Conservation (phyloP, 2,888 invertebrate genomes). For the Leistus spinibarbis region DNA sequence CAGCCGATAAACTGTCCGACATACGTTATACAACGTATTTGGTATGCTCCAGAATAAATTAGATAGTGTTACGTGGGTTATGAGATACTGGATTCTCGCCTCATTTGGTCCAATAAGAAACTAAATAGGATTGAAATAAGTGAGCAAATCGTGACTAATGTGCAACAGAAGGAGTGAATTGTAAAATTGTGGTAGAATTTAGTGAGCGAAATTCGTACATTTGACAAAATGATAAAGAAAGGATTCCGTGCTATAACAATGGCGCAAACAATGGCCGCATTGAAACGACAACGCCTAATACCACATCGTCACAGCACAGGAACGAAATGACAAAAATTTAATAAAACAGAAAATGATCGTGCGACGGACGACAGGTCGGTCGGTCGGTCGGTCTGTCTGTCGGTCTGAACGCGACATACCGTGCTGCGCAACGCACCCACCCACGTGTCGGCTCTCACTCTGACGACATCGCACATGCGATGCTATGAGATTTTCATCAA, state of each 20-base stretch:
- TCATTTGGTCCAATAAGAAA: too few relatives aligned
- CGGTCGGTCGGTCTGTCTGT: conserved; percentile 3
- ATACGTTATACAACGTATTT: too few relatives aligned
- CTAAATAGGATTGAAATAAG: too few relatives aligned
- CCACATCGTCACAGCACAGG: not conserved
- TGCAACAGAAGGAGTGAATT: not conserved
- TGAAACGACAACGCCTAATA: not conserved
- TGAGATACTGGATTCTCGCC: too few relatives aligned
- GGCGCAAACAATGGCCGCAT: not conserved
- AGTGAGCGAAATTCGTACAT: not conserved
- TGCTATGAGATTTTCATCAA: conserved; percentile 59
- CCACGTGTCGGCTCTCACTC: not conserved
- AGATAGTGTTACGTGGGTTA: too few relatives aligned
- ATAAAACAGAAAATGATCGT: conserved; percentile 43
- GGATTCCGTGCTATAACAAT: not conserved
- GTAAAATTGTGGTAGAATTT: not conserved
- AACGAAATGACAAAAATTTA: conserved; percentile 39
- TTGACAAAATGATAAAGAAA: not conserved
- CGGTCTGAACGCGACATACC: not conserved
- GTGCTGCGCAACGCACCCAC: not conserved
- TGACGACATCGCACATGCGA: conserved; percentile 23
- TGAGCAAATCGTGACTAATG: not conserved
- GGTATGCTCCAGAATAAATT: too few relatives aligned
- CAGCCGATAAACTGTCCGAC: too few relatives aligned
- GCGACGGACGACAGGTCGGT: conserved; percentile 36